Evolutionary conservation across 2,797 vertebrate genomes (phyloP).

Genomic region (Aplochiton taeniatus): DNA sequence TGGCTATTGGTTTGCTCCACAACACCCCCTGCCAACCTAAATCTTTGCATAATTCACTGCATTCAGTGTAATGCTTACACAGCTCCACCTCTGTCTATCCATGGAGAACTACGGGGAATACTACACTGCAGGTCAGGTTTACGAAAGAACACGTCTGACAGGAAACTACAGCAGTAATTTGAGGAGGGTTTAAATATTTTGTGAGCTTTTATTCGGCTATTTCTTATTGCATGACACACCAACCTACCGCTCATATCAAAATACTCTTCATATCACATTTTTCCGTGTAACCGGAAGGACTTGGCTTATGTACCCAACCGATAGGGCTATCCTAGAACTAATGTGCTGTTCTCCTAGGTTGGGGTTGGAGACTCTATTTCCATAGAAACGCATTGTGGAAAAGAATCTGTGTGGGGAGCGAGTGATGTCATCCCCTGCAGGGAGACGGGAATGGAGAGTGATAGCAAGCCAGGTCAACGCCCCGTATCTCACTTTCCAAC

Average conservation of each 20-base stretch:
- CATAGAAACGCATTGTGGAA: not conserved
- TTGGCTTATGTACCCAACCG: not conserved
- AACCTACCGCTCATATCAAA: not conserved
- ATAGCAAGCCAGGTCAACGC: not conserved
- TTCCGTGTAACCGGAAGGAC: not conserved
- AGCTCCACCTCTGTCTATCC: not conserved
- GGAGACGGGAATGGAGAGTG: not conserved
- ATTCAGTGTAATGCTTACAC: not conserved
- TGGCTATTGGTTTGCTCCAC: not conserved
- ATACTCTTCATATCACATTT: not conserved
- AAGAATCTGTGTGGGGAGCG: not conserved
- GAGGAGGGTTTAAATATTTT: not conserved
- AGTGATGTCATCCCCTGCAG: constrained; percentile 1
- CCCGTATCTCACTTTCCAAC: not conserved
- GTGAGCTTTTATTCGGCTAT: not conserved
- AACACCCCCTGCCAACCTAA: too few relatives aligned
- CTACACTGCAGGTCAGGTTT: constrained; percentile 4
- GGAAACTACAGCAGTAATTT: not conserved
- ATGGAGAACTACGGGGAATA: not conserved
- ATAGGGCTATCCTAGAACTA: not conserved
- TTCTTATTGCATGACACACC: not conserved
- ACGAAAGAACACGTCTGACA: not conserved
- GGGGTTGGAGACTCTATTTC: not conserved
- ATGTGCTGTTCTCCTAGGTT: constrained; percentile 4
- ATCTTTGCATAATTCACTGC: not conserved